These are phyloP conservation scores for Sinocyclocheilus rhinocerous DNA, from an alignment of 2,113 vertebrate species.

Conservation along the genomic window DNA sequence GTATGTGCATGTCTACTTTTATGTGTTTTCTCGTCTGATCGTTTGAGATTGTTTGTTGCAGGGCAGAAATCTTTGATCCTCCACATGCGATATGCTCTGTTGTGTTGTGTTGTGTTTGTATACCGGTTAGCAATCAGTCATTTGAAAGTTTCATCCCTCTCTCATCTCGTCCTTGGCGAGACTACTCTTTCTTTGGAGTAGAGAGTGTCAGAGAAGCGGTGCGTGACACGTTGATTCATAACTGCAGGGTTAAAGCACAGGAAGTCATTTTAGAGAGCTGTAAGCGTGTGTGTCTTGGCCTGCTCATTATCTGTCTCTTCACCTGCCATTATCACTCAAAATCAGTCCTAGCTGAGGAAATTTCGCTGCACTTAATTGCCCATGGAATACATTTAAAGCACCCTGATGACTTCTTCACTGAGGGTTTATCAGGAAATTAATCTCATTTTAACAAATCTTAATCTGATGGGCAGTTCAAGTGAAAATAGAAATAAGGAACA, in stretches of 20 bases:
- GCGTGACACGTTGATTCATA: constrained; percentile 51
- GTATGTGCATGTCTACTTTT: neutral
- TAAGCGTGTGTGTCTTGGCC: constrained; percentile 38
- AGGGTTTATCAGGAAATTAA: constrained; percentile 60
- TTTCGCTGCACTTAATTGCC: constrained; percentile 57
- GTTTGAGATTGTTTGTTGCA: constrained; percentile 11
- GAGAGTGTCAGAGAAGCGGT: constrained; percentile 30
- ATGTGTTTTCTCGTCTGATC: constrained; percentile 9
- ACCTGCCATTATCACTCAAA: constrained; percentile 57
- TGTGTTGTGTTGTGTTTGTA: constrained; percentile 9
- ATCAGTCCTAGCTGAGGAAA: constrained; percentile 58
- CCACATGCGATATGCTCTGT: neutral
- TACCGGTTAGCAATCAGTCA: neutral
- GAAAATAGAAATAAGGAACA: constrained; percentile 30
- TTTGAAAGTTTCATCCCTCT: constrained; percentile 23
- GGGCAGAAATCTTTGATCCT: neutral
- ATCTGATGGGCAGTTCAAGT: constrained; percentile 52
- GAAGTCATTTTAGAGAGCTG: constrained; percentile 48
- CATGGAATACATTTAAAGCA: constrained; percentile 61
- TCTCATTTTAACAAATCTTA: constrained; percentile 57
- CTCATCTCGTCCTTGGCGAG: constrained; percentile 2
- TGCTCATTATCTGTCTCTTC: constrained; percentile 54
- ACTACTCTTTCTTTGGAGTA: neutral
- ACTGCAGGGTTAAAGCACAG: constrained; percentile 45
- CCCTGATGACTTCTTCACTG: constrained; percentile 50